Evolutionary conservation across 2,113 vertebrate genomes (phyloP), one percentile per base, ranked within the genome.

Genomic region (Centrocercus urophasianus): DNA sequence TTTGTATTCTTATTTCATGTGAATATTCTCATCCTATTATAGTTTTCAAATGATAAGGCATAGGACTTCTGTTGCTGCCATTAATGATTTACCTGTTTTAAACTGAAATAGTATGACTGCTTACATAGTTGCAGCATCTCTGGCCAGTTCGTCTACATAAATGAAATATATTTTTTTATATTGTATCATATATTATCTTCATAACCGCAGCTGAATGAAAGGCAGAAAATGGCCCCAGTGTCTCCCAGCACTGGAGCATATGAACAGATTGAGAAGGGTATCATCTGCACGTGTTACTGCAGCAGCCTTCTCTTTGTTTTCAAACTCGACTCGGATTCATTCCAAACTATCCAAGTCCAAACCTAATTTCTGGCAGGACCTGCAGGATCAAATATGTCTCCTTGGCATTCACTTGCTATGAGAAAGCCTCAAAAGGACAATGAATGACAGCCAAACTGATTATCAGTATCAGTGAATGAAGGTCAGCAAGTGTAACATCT

Each of bases 391-490:
- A 93, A 91, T 95, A 42, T 88, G 93, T 93, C 91, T 97, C 93
- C 66, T 95, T 96, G 96, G 95, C 93, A 96, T 85, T 95, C 88
- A 72, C 92, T 81, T 91, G 63, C 90, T 96, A 82, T 13, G 25
- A 89, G 86, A 74, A 95, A 97, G 77, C 43, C 89, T 97, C 95
- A 64, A 95, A 97, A 96, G 95, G 86, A 75, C 87, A 94, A 95
- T 93, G 93, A 97, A 96, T 93, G 96, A 96, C 96, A 98, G 95
- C 81, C 81, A 94, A 96, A 96, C 32, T 93, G 91, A 94, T 96
- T 96, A 97, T 90, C 93, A 89, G 83, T 96, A 97, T 91, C 91
- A 91, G 82, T 13, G 78, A 95, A 75, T 25, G 94, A 96, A 97
- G 95, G 93, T 92, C 88, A 97, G 77, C 57, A 24, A 94, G 93